These are phyloP conservation scores for Subacronicta megacephala DNA, from an alignment of 2,888 invertebrate species.

Conservation along the genomic window DNA sequence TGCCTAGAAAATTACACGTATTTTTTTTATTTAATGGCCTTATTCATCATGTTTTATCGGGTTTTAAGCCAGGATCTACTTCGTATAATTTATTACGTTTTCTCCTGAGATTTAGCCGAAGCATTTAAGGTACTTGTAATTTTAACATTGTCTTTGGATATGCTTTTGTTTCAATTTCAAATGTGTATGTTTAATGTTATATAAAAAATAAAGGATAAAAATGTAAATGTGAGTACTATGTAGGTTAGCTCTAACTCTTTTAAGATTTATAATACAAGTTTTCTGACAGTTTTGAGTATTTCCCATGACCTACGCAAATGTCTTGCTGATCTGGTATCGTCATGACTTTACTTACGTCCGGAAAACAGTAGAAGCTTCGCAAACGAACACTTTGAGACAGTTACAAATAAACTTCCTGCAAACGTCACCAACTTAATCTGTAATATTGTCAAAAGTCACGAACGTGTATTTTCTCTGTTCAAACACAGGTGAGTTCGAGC, in stretches of 20 bases:
- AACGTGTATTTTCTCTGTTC: slow-evolving; percentile 31
- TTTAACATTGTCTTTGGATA: neutral
- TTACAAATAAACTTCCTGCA: slow-evolving; percentile 4
- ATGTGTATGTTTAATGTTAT: too few relatives aligned
- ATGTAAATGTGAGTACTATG: too few relatives aligned
- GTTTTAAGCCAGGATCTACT: neutral
- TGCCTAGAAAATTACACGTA: neutral
- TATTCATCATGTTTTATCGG: neutral
- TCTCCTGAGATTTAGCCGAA: slow-evolving; percentile 9
- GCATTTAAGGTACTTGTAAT: too few relatives aligned
- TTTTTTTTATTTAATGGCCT: neutral
- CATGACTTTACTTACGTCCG: neutral
- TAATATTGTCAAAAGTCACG: slow-evolving; percentile 40
- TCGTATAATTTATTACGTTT: neutral
- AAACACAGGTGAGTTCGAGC: slow-evolving; percentile 33
- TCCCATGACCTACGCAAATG: too few relatives aligned
- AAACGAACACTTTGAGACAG: neutral
- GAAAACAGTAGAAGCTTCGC: neutral
- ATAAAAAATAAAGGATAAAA: too few relatives aligned
- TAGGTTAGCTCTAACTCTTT: too few relatives aligned
- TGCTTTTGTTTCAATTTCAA: too few relatives aligned
- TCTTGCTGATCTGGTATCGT: too few relatives aligned
- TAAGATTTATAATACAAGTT: too few relatives aligned
- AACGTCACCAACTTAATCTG: slow-evolving; percentile 8
- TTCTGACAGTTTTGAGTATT: too few relatives aligned